Evolutionary conservation across 1,140 invertebrate genomes (phyloP), one percentile per base, ranked within the genome.

Genomic region (Lithobius niger): DNA sequence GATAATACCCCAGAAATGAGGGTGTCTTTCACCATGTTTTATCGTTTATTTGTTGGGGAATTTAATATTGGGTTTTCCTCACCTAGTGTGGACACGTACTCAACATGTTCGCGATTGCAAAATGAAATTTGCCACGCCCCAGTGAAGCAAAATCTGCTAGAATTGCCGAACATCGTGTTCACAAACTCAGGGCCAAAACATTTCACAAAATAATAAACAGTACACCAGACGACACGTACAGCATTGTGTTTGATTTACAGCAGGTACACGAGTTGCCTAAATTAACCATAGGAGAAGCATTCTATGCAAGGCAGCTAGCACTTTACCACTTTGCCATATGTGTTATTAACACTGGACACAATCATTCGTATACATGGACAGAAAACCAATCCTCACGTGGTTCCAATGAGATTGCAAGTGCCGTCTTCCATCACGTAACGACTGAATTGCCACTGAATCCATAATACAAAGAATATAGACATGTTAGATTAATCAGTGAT

Each of bases 401-500:
- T 36, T 6, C 31, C 31, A 36, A 36, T 10, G 31, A 36, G 31
- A n/a, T 36, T 36, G 31, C 31, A 36, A 36, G 31, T 36, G 31
- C 31, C 6, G n/a, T 36, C 31, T 36, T 36, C 31, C 31, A 36
- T 36, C 31, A 36, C n/a, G 31, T 36, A 36, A 36, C 31, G 31
- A 36, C 31, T 36, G n/a, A 36, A 36, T 36, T 36, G 31, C 31
- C 31, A 36, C 31, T 36, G 31, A 36, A 36, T 36, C 31, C 31
- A 36, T 6, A 36, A 36, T 36, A 36, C n/a, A 36, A 36, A 36
- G 31, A 36, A 10, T 36, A 36, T 36, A 10, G n/a, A 36, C 31
- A n/a, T 36, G 26, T 55, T 28, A 3, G 48, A 22, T 31, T 54
- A 16, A 22, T 52, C 24, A 21, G 25, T 22, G 54, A 55, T 54